Base-by-base conservation (phyloP, 2,797 vertebrate genomes). In the Cuniculus paca region DNA sequence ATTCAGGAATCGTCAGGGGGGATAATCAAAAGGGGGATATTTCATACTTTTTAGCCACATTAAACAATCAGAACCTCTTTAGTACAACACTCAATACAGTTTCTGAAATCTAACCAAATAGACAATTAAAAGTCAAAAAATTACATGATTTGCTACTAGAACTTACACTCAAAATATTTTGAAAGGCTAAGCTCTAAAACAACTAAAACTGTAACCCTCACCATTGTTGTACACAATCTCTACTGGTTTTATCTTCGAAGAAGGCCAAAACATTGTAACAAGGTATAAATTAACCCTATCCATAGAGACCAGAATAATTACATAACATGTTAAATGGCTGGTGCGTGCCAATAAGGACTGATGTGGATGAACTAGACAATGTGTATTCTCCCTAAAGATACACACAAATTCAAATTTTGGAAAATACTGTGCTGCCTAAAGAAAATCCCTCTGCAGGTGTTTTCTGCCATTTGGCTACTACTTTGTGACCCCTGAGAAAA, bases 31-130 rank as follows among this genome's bases (percentile, higher is more conserved):
- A 95, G 89, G 60, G 39, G 19, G 6, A 16, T 48, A 82, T 85
- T 94, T 91, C 31, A 86, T n/a, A 83, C n/a, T 94, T 91, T 91
- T 88, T 75, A 92, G 89, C 34, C 58, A 95, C 42, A 92, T 79
- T 93, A 61, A 91, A 86, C 65, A 89, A 89, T 24, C 24, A 95
- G 45, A 91, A 77, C 58, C 74, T 96, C 65, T 86, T 83, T 58
- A 95, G 48, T 80, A 95, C 39, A 91, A n/a, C n/a, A n/a, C 60
- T 95, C 61, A 45, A 54, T 90, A 78, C 39, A 90, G 92, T 74
- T 96, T 79, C 63, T 91, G 52, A 87, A 58, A 58, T 56, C 39
- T 77, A 72, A 95, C 95, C 39, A 86, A 96, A 93, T 34, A 54
- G 39, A 48, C 61, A 93, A 91, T 95, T 90, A 36, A 85, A 92